These are phyloP conservation scores for Cantharis lateralis DNA, from an alignment of 2,888 invertebrate genomes.

Conservation along the genomic window DNA sequence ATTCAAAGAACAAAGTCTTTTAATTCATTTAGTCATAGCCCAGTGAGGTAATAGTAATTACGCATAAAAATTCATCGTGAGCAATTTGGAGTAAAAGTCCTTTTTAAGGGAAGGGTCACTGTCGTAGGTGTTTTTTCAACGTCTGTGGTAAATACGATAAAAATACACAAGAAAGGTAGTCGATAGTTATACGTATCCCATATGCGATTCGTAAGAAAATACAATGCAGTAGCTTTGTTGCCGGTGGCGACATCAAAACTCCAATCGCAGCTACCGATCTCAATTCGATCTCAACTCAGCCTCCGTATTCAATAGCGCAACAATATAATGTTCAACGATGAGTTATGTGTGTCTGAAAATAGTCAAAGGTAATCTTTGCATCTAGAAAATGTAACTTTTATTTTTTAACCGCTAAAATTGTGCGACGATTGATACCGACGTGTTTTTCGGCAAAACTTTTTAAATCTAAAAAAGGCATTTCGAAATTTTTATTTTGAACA, in stretches of 20 bases:
- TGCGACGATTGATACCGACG: background rate
- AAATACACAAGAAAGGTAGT: slow-evolving; percentile 17
- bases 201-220: slow-evolving; percentile 33
- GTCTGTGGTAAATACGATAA: slow-evolving; percentile 16
- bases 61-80: background rate
- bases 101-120: background rate
- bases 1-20: slow-evolving; percentile 11
- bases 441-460: background rate
- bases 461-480: background rate
- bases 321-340: slow-evolving; percentile 52
- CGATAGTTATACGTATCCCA: slow-evolving; percentile 23
- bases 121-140: background rate
- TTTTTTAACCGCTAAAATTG: background rate
- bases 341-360: slow-evolving; percentile 45
- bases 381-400: background rate
- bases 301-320: slow-evolving; percentile 48
- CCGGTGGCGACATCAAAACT: slow-evolving; percentile 48
- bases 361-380: slow-evolving; percentile 10
- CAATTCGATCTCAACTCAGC: slow-evolving; percentile 46
- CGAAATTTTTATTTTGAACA: background rate
- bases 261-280: slow-evolving; percentile 50
- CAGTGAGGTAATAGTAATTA: background rate
- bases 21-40: background rate
- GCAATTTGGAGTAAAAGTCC: background rate
- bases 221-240: slow-evolving; percentile 39